A percentile compares a stretch with the other conserved stretches of the same genome.
These are phyloP conservation scores for Aspiorhynchus laticeps DNA, from an alignment of 2,113 vertebrate genomes.

Conservation along the genomic window DNA sequence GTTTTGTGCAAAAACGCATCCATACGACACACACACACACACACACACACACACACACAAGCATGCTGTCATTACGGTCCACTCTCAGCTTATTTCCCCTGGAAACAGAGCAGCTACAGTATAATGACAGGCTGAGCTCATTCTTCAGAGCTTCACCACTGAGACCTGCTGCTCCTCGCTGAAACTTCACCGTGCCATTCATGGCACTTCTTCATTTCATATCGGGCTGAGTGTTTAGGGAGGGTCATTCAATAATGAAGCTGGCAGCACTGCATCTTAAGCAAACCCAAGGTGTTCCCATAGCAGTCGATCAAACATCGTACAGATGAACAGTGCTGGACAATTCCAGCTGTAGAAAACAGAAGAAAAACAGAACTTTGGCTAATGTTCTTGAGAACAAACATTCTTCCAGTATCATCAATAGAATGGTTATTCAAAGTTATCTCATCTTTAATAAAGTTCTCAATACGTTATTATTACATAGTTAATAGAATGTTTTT, in stretches of 20 bases:
- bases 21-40: background rate
- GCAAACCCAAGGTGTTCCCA: background rate
- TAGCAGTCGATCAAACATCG: background rate
- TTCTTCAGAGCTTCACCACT: background rate
- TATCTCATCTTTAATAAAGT: no score
- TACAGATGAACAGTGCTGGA: background rate
- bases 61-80: background rate
- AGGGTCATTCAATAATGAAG: slow-evolving; percentile 3
- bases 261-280: slow-evolving; percentile 9
- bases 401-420: no score
- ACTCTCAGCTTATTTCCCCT: background rate
- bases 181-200: background rate
- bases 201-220: slow-evolving; percentile 14
- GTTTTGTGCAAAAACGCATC: background rate
- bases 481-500: no score
- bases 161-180: background rate
- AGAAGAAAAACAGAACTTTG: no score
- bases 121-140: background rate
- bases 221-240: background rate
- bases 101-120: background rate
- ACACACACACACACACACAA: background rate
- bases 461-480: no score
- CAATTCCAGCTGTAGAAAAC: background rate
- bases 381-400: background rate
- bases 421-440: no score